Conservation (phyloP, 2,113 vertebrate genomes). For the Phocoena sinus region DNA sequence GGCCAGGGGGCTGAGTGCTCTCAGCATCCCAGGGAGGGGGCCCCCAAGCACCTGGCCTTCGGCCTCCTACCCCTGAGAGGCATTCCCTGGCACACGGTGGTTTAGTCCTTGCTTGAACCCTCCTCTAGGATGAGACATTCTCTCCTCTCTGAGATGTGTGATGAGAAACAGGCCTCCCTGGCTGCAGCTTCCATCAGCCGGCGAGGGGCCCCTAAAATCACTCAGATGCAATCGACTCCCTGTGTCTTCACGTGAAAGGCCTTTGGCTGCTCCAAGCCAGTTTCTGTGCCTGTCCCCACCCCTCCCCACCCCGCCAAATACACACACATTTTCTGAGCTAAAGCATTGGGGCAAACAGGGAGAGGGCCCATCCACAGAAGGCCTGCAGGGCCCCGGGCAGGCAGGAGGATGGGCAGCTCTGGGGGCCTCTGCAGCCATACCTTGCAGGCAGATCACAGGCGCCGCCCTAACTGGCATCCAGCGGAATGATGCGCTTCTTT, state of each 20-base stretch:
- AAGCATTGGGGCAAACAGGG: background rate
- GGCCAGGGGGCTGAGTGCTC: background rate
- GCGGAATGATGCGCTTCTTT: background rate
- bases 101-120: background rate
- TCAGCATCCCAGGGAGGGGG: background rate
- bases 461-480: background rate
- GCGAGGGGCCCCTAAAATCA: background rate
- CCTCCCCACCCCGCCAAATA: background rate
- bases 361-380: background rate
- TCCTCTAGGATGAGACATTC: background rate
- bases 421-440: background rate
- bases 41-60: background rate
- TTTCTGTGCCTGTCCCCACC: background rate
- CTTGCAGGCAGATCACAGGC: background rate
- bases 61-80: background rate
- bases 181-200: background rate
- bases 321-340: background rate
- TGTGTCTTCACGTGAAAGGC: background rate
- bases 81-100: background rate
- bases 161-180: background rate
- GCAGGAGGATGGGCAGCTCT: background rate
- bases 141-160: background rate
- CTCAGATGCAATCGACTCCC: background rate
- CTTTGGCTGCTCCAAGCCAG: background rate
- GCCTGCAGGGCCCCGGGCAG: background rate